A percentile compares a stretch with the other conserved stretches of the same genome.
These are phyloP conservation scores for Dasysyrphus albostriatus DNA, from an alignment of 2,888 invertebrate species.

Conservation along the genomic window DNA sequence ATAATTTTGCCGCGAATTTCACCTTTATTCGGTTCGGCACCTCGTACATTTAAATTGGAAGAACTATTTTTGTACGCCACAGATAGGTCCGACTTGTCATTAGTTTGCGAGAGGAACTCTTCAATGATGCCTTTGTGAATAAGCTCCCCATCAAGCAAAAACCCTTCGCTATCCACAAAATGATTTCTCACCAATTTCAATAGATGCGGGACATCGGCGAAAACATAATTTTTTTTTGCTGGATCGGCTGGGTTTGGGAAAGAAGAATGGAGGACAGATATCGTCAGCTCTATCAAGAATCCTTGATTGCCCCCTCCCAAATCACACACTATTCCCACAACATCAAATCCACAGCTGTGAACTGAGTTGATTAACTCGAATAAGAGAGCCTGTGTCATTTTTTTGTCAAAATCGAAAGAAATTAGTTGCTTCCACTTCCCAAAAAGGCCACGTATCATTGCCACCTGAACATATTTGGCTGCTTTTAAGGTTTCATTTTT, in stretches of 20 bases:
- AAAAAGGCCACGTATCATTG: not conserved
- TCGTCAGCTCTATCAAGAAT: constrained; percentile 10
- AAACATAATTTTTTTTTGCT: constrained; percentile 18
- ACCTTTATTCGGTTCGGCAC: constrained; percentile 41
- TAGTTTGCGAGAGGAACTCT: constrained; percentile 29
- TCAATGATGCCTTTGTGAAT: constrained; percentile 4
- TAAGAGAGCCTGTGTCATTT: not conserved
- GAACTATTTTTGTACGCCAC: constrained; percentile 30
- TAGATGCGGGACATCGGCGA: constrained; percentile 16
- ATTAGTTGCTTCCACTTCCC: not conserved
- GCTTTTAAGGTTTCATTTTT: constrained; percentile 47
- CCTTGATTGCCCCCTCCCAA: constrained; percentile 44
- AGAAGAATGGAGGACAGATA: not conserved
- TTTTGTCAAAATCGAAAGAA: not conserved
- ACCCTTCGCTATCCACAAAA: constrained; percentile 27
- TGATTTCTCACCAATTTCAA: constrained; percentile 16
- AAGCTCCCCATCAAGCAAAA: constrained; percentile 10
- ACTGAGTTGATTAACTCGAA: constrained; percentile 56
- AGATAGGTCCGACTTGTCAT: constrained; percentile 25
- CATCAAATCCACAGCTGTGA: constrained; percentile 27
- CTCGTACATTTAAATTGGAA: not conserved
- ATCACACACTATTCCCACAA: constrained; percentile 53
- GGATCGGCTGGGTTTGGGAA: constrained; percentile 29
- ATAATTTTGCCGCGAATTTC: constrained; percentile 74
- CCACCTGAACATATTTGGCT: constrained; percentile 26